Evolutionary conservation across 1,140 invertebrate species (phyloP), one percentile per base, ranked within the genome.

Genomic region (Geopemphigus sp.): DNA sequence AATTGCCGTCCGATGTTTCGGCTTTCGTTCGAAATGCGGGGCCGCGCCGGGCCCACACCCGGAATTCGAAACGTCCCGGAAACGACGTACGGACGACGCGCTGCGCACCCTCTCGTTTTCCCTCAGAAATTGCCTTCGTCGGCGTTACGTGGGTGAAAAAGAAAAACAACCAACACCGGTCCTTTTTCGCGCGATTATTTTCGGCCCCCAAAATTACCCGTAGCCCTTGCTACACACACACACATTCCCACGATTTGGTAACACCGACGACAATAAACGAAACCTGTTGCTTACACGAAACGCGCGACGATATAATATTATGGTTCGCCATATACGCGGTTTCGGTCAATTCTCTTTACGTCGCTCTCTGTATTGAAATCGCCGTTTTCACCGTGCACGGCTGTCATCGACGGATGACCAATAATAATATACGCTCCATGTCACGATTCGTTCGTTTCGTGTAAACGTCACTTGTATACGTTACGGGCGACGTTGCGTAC

Each of bases 381-480:
- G 32, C 19, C 17, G 22, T 50, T 68, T 68, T 50, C 47, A 32
- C 29, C 29, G n/a, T 15, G 32, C 39, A 12, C 39, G 22, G 14
- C 39, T 39, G 63, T 24, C 66, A 68, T 47, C 24, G 66, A 47
- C 15, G 22, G 39, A 68, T 22, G 15, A n/a, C 39, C 29, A 68
- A 50, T 50, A 68, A 19, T 22, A 61, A 26, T 68, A 68, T 45
- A 15, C 22, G 45, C 14, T 26, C 14, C 6, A 68, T 50, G 66
- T 68, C 66, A 68, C 66, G 66, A 68, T 68, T 24, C 17, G 8
- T 14, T 15, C n/a, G 22, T 68, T 68, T 68, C 66, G 45, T 68
- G 66, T n/a, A 45, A 68, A 68, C 66, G 5, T 32, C 63, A 66
- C 63, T 39, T 19, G 3, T 64, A 39, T n/a, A 50, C 14, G 47